A percentile compares a stretch with the other conserved stretches of the same genome.
Conservation (phyloP, 2,113 vertebrate species). For the Xiphophorus maculatus region DNA sequence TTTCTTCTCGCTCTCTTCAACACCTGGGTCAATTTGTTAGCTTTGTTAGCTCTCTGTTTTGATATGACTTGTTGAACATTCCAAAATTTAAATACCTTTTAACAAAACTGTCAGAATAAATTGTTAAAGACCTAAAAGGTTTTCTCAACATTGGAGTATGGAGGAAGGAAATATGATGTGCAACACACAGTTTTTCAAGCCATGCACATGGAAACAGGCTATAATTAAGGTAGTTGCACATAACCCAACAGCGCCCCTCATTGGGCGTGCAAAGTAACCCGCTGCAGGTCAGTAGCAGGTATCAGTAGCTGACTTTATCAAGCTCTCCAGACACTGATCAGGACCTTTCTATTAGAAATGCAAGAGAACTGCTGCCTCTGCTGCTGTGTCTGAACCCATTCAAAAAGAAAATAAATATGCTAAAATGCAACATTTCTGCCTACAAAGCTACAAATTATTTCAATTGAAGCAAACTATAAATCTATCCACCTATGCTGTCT, state of each 20-base stretch:
- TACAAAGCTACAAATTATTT: neutral
- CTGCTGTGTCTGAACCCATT: neutral
- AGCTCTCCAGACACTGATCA: neutral
- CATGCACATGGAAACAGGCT: too few relatives aligned
- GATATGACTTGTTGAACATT: neutral
- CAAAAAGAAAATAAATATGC: neutral
- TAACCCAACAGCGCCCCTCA: too few relatives aligned
- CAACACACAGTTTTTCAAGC: too few relatives aligned
- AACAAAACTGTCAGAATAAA: too few relatives aligned
- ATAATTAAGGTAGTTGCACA: too few relatives aligned
- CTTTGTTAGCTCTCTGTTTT: neutral
- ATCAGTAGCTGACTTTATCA: neutral
- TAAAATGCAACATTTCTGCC: neutral
- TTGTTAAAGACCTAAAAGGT: too few relatives aligned
- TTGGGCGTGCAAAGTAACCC: too few relatives aligned
- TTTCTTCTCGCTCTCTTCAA: neutral
- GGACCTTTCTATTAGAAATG: too few relatives aligned
- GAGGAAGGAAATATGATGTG: too few relatives aligned
- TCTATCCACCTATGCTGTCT: neutral
- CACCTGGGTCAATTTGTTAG: neutral
- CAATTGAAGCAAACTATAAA: neutral
- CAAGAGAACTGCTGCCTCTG: neutral
- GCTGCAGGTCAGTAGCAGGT: neutral
- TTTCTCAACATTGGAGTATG: too few relatives aligned
- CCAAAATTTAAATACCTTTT: neutral